Percentiles rank a stretch among this genome's conserved stretches.
These are phyloP conservation scores for Scaptomyza flava DNA, from an alignment of 2,888 invertebrate genomes.

Conservation along the genomic window DNA sequence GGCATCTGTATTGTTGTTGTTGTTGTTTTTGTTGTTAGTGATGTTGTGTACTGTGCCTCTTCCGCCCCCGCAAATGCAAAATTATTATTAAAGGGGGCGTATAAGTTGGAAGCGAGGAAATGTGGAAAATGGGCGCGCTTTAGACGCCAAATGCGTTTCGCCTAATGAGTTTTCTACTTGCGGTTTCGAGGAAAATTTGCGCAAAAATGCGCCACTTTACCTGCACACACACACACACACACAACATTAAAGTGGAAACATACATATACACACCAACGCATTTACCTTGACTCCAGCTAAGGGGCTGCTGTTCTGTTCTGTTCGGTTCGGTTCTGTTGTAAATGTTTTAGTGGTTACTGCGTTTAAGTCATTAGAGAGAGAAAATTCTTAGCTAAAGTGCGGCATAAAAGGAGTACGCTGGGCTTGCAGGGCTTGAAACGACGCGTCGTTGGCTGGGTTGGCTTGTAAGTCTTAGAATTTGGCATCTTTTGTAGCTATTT, in stretches of 20 bases:
- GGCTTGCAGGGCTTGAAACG: background rate
- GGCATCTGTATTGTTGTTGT: background rate
- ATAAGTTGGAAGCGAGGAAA: background rate
- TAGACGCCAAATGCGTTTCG: slow-evolving; percentile 73
- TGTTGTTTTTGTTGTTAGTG: slow-evolving; percentile 20
- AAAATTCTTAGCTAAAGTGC: slow-evolving; percentile 76
- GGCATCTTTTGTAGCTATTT: slow-evolving; percentile 45
- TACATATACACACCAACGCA: slow-evolving; percentile 37
- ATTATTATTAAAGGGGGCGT: slow-evolving; percentile 5
- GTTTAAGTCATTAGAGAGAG: slow-evolving; percentile 77
- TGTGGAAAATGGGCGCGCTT: slow-evolving; percentile 42
- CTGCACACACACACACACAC: slow-evolving; percentile 45
- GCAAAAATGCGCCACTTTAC: slow-evolving; percentile 78
- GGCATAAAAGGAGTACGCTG: slow-evolving; percentile 51
- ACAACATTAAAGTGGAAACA: slow-evolving; percentile 56
- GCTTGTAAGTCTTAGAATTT: slow-evolving; percentile 51
- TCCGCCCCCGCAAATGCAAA: slow-evolving; percentile 8
- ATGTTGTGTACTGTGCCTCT: slow-evolving; percentile 35
- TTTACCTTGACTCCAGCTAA: slow-evolving; percentile 43
- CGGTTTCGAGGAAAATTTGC: slow-evolving; percentile 73
- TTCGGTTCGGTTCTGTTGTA: slow-evolving; percentile 54
- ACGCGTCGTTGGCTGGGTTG: background rate
- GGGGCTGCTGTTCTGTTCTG: slow-evolving; percentile 1
- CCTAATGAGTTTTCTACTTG: slow-evolving; percentile 80
- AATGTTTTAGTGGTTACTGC: slow-evolving; percentile 77